phyloP scores from a whole-genome alignment of 2,797 vertebrate genomes.

The Peromyscus melanophrys region DNA sequence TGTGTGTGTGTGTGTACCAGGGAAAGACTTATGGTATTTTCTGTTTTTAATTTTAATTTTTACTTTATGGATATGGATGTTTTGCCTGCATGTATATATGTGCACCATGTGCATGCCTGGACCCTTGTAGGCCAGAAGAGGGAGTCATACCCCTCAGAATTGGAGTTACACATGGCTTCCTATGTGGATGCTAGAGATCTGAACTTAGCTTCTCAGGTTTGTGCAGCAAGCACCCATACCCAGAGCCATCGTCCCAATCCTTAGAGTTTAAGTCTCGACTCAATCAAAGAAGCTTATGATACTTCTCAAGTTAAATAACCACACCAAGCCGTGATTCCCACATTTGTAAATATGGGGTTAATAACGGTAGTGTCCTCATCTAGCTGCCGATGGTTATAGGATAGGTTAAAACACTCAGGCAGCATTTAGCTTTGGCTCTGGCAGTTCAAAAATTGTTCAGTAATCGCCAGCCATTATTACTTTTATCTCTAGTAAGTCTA shows the following conservation, averaged over 20 bases:
- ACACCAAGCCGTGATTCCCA: background rate
- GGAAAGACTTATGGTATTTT: background rate
- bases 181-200: background rate
- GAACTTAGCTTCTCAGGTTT: background rate
- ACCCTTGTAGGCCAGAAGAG: background rate
- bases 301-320: constrained; percentile 5
- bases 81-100: no score
- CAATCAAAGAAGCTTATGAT: background rate
- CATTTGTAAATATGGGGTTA: background rate
- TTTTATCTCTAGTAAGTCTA: constrained; percentile 45
- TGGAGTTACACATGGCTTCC: background rate
- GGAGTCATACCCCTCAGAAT: background rate
- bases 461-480: constrained; percentile 40
- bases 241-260: background rate
- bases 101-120: no score
- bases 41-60: background rate
- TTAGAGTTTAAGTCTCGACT: background rate
- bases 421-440: constrained; percentile 43
- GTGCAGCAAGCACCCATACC: background rate
- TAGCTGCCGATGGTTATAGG: background rate
- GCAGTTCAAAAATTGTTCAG: constrained; percentile 62
- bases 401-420: constrained; percentile 29
- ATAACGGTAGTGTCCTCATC: background rate
- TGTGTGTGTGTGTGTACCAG: background rate
- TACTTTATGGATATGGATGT: background rate